These are phyloP conservation scores for Coremacera marginata DNA, from an alignment of 2,888 invertebrate genomes.

Conservation along the genomic window DNA sequence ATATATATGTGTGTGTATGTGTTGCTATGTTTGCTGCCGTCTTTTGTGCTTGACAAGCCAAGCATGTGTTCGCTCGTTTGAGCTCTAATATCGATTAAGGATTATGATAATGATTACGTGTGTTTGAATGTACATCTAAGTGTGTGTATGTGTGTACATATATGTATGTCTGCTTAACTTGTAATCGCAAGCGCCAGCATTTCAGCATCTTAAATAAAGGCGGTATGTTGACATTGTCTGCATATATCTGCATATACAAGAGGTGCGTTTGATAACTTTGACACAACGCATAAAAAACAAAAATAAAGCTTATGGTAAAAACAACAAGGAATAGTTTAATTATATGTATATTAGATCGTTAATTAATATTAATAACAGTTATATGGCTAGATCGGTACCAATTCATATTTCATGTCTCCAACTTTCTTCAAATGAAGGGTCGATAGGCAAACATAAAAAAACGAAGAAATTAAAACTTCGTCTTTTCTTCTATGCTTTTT, in stretches of 20 bases:
- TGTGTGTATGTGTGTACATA: not conserved
- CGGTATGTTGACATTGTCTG: slow-evolving; percentile 7
- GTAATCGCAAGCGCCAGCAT: slow-evolving; percentile 10
- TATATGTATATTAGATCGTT: no score
- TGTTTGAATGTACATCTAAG: not conserved
- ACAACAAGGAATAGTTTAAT: no score
- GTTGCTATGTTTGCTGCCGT: not conserved
- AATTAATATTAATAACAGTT: no score
- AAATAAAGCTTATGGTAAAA: no score
- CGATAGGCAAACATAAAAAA: no score
- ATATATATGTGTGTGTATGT: not conserved
- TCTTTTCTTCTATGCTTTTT: no score
- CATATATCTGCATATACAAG: not conserved
- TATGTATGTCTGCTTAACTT: not conserved
- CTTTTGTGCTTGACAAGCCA: slow-evolving; percentile 14
- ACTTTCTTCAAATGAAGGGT: no score
- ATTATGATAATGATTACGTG: slow-evolving; percentile 68
- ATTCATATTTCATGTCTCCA: no score
- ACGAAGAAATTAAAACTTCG: no score
- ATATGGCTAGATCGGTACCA: no score
- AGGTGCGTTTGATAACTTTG: not conserved
- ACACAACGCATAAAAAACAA: no score
- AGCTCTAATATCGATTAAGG: slow-evolving; percentile 67
- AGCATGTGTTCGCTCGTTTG: not conserved
- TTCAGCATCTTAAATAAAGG: slow-evolving; percentile 8